phyloP scores from a whole-genome alignment of 2,888 invertebrate genomes.

The Agrochola macilenta region DNA sequence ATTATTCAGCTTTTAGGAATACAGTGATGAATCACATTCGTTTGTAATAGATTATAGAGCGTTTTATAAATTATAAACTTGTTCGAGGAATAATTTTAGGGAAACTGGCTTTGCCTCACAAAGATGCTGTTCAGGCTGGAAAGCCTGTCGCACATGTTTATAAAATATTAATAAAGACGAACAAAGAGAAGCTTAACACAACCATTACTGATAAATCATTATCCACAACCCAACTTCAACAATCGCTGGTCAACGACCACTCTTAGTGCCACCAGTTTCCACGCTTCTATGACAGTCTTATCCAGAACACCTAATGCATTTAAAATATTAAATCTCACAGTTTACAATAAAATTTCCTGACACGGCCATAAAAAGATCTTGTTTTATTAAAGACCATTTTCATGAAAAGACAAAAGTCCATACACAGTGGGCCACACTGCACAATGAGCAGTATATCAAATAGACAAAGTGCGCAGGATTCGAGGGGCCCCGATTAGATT shows the following conservation, averaged over 20 bases:
- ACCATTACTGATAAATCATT: not conserved
- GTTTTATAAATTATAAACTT: not conserved
- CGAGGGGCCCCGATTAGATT: constrained; percentile 71
- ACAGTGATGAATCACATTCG: constrained; percentile 43
- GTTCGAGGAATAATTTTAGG: not conserved
- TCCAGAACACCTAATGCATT: too few relatives aligned
- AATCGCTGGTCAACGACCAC: not conserved
- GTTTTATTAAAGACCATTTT: constrained; percentile 16
- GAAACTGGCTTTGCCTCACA: not conserved
- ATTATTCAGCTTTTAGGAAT: constrained; percentile 53
- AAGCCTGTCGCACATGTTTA: too few relatives aligned
- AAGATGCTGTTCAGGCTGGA: not conserved
- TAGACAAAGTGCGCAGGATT: constrained; percentile 62
- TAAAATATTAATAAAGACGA: not conserved
- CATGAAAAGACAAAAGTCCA: constrained; percentile 29
- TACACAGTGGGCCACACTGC: constrained; percentile 11
- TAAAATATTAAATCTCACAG: not conserved
- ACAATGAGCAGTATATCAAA: constrained; percentile 58
- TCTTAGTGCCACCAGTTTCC: not conserved
- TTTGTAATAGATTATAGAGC: constrained; percentile 9
- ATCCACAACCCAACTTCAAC: not conserved
- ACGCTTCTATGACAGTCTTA: not conserved
- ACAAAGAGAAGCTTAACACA: not conserved
- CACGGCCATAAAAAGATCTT: not conserved
- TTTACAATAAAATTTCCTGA: not conserved